A percentile compares a stretch with the other conserved stretches of the same genome.
phyloP scores from a whole-genome alignment of 2,888 invertebrate genomes.

The Apodemia hepburni region DNA sequence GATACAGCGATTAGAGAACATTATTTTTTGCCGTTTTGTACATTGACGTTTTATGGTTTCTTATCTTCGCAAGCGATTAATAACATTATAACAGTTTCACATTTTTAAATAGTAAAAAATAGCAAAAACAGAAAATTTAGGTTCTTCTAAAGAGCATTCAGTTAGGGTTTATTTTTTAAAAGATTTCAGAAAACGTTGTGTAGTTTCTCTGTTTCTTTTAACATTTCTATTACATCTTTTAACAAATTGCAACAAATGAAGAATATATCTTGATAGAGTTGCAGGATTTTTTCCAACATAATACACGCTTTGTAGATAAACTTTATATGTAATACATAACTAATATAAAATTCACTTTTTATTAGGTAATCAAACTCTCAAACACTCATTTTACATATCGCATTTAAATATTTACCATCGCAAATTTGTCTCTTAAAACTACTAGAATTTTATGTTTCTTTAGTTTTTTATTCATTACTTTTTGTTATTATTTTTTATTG shows the following conservation, averaged over 20 bases:
- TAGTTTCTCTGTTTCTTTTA: neutral
- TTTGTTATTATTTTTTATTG: neutral
- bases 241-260: neutral
- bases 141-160: neutral
- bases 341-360: neutral
- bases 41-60: too few relatives aligned
- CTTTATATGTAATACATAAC: neutral
- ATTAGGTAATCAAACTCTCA: neutral
- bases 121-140: neutral
- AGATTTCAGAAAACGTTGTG: neutral
- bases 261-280: neutral
- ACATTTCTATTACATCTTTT: neutral
- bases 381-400: neutral
- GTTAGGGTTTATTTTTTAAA: conserved; percentile 1
- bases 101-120: neutral
- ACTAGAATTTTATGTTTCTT: neutral
- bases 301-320: conserved; percentile 2
- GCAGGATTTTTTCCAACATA: neutral
- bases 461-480: neutral
- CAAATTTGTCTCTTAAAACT: neutral
- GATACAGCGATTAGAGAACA: too few relatives aligned
- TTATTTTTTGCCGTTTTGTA: too few relatives aligned
- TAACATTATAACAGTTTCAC: neutral
- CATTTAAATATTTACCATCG: neutral
- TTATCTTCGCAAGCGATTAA: conserved; percentile 12